Base-by-base conservation (phyloP, 2,888 invertebrate genomes). In the Oscheius sp. region DNA sequence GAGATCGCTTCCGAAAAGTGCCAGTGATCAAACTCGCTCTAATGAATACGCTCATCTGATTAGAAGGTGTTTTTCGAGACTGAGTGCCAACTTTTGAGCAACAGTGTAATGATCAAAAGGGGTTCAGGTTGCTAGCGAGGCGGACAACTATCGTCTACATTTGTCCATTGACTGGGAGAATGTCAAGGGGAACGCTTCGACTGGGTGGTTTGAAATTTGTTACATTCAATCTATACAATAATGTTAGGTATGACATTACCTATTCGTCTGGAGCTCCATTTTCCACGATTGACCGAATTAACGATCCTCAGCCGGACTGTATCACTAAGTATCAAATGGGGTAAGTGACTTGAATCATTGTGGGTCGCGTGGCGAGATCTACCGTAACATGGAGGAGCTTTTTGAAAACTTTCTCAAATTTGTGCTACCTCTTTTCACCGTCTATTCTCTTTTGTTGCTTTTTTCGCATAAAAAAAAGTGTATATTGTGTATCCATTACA, bases 221-320 rank as follows among this genome's bases (percentile, higher is more conserved):
- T 53, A 53, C 13, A 21, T 21, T 21, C 53, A 53, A 47, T 63
- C 50, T 1, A 13, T 32, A 51, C 11, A 11, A 60, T 4, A 60
- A 60, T 60, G 9, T 21, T 42, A 74, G 68, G 74, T 81, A 79
- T 59, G 81, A 86, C 58, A 70, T 86, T 70, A 86, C 84, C 21
- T 84, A 75, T 62, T 77, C 78, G 13, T 75, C 75, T 59, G 82
- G 82, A 0, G 73, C 79, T 9, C 81, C 79, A 13, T 86, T 86
- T 70, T 84, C 84, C 21, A 86, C 86, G 4, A 59, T 86, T 60
- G 86, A 86, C 60, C 70, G 76, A 37, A 86, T 84, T 57, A 84
- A 86, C 68, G 86, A 86, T 58, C 82, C 82, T 32, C 60, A 71
- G 29, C 65, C 70, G 10, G 78, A 82, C 51, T 86, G 85, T 60